Base-by-base conservation (phyloP, 2,888 invertebrate genomes). In the Heliconius sara region DNA sequence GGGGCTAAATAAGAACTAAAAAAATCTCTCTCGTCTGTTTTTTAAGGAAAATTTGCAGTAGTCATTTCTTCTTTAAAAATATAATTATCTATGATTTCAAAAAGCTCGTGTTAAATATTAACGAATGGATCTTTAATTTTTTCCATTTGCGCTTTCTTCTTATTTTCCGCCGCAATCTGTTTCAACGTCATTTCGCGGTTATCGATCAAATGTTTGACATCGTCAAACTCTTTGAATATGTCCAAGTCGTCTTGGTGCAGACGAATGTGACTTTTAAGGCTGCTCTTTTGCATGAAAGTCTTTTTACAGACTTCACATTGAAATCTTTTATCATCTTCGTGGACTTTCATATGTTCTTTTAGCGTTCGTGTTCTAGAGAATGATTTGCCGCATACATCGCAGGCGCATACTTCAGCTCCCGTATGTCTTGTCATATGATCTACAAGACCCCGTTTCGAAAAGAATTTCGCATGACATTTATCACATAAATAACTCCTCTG, bases 161-260 rank as follows among this genome's bases (percentile, higher is more conserved):
- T 94, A 77, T 87, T 93, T 83, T 95, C 95, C 0, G 91, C 93
- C 0, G 95, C 95, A 3, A 95, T 93, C 83, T 95, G 90, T 82
- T 94, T 95, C 39, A 95, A 78, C 3, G 95, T 95, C 88, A 95
- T 86, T 83, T 93, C 94, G 43, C 95, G 89, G 82, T 95, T 90
- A 65, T 95, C 95, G 67, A 95, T 93, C 57, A 95, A 83, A 85
- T 95, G 95, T 80, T 94, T 95, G 0, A 95, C 95, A 77, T 95
- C 95, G 60, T 95, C 95, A 77, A 95, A 95, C 87, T 95, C 95
- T 76, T 95, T 95, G 83, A 95, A 95, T 43, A 95, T 95, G 34
- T 94, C 95, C 83, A 95, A 84, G 73, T 95, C 93, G 81, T 94
- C 93, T 63, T 95, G 95, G 78, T 95, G 95, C 65, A 95, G 76